Evolutionary conservation across 1,140 invertebrate genomes (phyloP), one percentile per base, ranked within the genome.

Genomic region (Drosophila nikananu): DNA sequence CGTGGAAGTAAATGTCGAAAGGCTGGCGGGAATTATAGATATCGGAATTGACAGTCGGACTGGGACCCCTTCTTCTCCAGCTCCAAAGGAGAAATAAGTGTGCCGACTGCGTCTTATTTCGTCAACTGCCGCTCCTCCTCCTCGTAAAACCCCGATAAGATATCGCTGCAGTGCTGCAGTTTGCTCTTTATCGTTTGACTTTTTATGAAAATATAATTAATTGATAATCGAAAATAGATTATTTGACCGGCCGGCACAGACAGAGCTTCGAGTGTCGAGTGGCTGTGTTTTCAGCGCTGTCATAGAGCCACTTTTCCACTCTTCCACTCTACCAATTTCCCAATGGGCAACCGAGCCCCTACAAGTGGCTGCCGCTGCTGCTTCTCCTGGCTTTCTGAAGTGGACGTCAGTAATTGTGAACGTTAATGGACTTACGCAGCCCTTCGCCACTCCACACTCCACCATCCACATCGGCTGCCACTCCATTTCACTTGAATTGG

Each of bases 211-310:
- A 83, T 74, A 77, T 83, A 87, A 87, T 87, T 80, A 87, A 87
- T 77, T 87, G 80, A 87, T 89, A 89, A 83, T 89, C 77, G 67
- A 81, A 83, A 81, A 89, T 62, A 74, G 81, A 89, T 78, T 78
- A 83, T 68, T 77, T 51, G 27, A 13, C 41, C 41, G 25, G 32
- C 35, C 52, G 25, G 25, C 48, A 9, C 17, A 51, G 21, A 27
- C 48, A 58, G n/a, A 25, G 21, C 52, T 35, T 72, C n/a, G n/a
- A n/a, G 32, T 12, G 48, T 57, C 19, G 60, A 73, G 74, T 68
- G 74, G 62, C 64, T 68, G 46, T 57, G 60, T 76, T 72, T 80
- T 75, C 59, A 71, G 30, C 19, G 39, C 65, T 76, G 76, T 80
- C 77, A 80, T 73, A 73, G 72, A 72, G 17, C 65, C 44, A 76